Conservation (phyloP, 35 echinoderm and acorn worm genomes). For the Lytechinus pictus region DNA sequence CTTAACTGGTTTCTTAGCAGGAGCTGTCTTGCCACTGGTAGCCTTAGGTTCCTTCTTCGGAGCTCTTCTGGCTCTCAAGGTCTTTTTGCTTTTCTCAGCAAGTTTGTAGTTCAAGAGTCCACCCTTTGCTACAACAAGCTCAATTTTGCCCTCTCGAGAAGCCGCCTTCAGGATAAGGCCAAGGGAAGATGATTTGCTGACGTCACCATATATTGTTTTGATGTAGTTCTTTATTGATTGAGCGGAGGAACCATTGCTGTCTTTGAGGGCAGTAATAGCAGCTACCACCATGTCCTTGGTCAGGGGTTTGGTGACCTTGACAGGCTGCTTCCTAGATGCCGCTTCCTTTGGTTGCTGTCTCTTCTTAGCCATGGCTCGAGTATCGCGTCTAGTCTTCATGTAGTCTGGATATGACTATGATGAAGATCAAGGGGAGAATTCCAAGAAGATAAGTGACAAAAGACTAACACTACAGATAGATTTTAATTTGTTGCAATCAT, state of each 20-base stretch:
- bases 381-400: not conserved
- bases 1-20: not conserved
- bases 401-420: not conserved
- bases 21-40: not conserved
- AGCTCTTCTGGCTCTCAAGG: slow-evolving; percentile 8
- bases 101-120: slow-evolving; percentile 47
- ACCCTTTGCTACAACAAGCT: not conserved
- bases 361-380: not conserved
- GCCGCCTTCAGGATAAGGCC: not conserved
- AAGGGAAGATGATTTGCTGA: not conserved
- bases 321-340: not conserved
- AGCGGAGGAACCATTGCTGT: slow-evolving; percentile 57
- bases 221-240: slow-evolving; percentile 79
- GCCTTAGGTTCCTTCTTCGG: not conserved
- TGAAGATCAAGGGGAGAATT: not conserved
- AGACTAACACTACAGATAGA: not conserved
- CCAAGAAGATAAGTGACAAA: not conserved
- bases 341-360: not conserved
- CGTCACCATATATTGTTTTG: not conserved
- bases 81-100: not conserved
- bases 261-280: slow-evolving; percentile 59
- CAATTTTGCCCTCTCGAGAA: not conserved
- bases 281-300: slow-evolving; percentile 48
- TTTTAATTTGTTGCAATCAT: not conserved
- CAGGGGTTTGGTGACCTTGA: not conserved